These are phyloP conservation scores for Calosoma granatense DNA, from an alignment of 1,140 invertebrate genomes.

Conservation along the genomic window DNA sequence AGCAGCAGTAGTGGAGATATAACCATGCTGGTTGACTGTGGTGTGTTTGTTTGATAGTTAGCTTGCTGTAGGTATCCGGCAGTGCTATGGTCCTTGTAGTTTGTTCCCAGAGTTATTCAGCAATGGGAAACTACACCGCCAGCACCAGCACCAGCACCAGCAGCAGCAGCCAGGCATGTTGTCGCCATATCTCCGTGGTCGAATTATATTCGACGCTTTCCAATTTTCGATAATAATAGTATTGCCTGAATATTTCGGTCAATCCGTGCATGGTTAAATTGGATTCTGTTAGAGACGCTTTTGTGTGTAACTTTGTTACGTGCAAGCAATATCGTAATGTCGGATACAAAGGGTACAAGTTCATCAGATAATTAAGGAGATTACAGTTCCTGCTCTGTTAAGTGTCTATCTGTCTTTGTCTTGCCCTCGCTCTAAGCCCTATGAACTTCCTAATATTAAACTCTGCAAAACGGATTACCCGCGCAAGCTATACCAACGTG, in stretches of 20 bases:
- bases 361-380: slow-evolving; percentile 7
- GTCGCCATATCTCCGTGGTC: too few relatives aligned
- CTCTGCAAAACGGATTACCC: slow-evolving; percentile 6
- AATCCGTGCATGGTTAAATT: slow-evolving; percentile 3
- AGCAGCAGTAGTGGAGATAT: too few relatives aligned
- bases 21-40: too few relatives aligned
- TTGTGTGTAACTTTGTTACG: slow-evolving; percentile 8
- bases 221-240: neutral
- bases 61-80: too few relatives aligned
- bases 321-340: slow-evolving; percentile 3
- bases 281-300: neutral
- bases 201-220: neutral
- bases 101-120: too few relatives aligned
- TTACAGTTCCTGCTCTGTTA: slow-evolving; percentile 1
- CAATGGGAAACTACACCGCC: too few relatives aligned
- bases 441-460: slow-evolving; percentile 2
- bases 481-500: neutral
- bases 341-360: slow-evolving; percentile 3
- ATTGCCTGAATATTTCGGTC: neutral
- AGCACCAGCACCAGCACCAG: too few relatives aligned
- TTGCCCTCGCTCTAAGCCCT: neutral
- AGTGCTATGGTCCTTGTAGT: too few relatives aligned
- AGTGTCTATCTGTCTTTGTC: neutral
- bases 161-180: too few relatives aligned
- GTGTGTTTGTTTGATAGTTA: too few relatives aligned